Evolutionary conservation across 2,113 vertebrate genomes (phyloP).

Genomic region (Grantiella picta): DNA sequence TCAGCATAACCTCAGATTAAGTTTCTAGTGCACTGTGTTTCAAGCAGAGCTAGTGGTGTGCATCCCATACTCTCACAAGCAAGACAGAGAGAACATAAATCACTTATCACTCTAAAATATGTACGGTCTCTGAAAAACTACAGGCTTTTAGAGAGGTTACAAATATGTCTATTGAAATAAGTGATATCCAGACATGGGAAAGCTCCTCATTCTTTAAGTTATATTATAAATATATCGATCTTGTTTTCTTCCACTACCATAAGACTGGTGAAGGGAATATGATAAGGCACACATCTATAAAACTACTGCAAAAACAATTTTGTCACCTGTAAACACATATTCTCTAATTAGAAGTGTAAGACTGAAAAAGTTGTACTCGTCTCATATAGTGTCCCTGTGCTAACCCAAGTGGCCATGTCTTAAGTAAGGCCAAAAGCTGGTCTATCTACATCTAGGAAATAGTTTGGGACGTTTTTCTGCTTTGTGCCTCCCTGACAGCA

Average conservation of each 20-base stretch:
- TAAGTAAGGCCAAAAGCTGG: neutral
- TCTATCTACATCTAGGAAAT: neutral
- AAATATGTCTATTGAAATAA: neutral
- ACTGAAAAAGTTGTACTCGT: neutral
- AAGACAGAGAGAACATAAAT: neutral
- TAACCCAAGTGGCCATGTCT: neutral
- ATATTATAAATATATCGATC: neutral
- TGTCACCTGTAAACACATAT: neutral
- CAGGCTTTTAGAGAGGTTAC: neutral
- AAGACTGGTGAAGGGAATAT: neutral
- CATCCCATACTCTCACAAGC: neutral
- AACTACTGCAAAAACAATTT: neutral
- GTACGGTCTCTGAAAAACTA: neutral
- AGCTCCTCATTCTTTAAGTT: neutral
- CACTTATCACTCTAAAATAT: neutral
- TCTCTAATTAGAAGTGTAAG: neutral
- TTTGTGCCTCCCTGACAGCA: neutral
- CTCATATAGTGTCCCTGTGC: neutral
- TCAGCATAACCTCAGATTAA: neutral
- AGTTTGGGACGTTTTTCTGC: neutral
- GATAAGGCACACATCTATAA: neutral
- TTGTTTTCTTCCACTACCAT: neutral
- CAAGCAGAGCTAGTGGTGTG: neutral
- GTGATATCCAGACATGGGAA: neutral
- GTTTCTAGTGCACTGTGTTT: neutral